Evolutionary conservation across 2,797 vertebrate genomes (phyloP).

Genomic region (Danio choprae): DNA sequence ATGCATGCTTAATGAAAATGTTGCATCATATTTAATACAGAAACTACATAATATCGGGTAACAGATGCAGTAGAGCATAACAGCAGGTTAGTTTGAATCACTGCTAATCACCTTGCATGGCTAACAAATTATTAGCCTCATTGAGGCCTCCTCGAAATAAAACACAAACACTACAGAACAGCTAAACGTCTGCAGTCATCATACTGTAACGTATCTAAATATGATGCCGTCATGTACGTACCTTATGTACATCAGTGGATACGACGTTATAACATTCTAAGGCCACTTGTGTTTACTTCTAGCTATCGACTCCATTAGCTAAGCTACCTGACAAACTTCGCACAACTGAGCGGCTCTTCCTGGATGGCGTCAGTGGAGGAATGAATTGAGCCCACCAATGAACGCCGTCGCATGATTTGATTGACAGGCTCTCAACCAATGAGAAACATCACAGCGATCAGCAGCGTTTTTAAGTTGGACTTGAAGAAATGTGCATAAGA

Average conservation of each 20-base stretch:
- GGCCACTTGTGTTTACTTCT: constrained; percentile 66
- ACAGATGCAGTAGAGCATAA: background rate
- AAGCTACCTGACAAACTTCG: constrained; percentile 63
- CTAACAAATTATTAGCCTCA: constrained; percentile 39
- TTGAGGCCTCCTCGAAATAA: constrained; percentile 22
- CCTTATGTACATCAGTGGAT: constrained; percentile 37
- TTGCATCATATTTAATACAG: background rate
- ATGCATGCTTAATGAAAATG: background rate
- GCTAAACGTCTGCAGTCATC: background rate
- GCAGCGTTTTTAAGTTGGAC: no score
- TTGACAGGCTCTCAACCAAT: constrained; percentile 62
- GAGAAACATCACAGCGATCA: background rate
- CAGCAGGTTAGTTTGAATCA: constrained; percentile 11
- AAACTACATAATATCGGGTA: background rate
- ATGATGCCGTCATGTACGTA: constrained; percentile 28
- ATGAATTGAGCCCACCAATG: constrained; percentile 61
- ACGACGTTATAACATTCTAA: constrained; percentile 43
- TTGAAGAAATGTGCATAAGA: background rate
- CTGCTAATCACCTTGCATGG: constrained; percentile 31
- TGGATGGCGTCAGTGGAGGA: constrained; percentile 66
- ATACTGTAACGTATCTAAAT: background rate
- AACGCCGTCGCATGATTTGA: constrained; percentile 11
- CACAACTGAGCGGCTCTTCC: constrained; percentile 71
- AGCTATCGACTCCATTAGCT: constrained; percentile 64
- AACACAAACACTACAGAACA: background rate